Conservation (phyloP, 2,888 invertebrate species). For the Papilio elwesi region DNA sequence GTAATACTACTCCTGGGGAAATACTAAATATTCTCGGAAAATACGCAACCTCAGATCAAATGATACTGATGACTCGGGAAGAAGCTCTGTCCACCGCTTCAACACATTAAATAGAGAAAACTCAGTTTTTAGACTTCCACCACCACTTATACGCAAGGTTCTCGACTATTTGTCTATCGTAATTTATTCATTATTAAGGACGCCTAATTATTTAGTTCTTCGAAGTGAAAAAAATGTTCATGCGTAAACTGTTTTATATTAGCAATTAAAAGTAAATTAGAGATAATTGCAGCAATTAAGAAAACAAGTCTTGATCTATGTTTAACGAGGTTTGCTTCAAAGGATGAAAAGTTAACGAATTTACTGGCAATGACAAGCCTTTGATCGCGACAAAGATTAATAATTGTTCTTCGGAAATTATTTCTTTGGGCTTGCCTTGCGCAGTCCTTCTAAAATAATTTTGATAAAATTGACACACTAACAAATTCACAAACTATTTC, state of each 20-base stretch:
- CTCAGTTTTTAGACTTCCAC: too few species aligned
- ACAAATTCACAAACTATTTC: background rate
- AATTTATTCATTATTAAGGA: background rate
- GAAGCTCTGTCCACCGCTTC: too few species aligned
- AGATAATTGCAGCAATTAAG: conserved; percentile 28
- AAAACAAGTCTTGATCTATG: conserved; percentile 22
- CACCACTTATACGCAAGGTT: too few species aligned
- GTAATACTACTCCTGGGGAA: too few species aligned
- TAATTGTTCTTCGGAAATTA: conserved; percentile 7
- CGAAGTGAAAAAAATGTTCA: background rate
- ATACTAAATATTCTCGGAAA: too few species aligned
- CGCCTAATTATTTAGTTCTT: background rate
- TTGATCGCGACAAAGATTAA: conserved; percentile 22
- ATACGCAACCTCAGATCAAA: too few species aligned
- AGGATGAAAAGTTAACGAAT: conserved; percentile 20
- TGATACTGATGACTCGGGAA: too few species aligned
- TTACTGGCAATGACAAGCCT: conserved; percentile 23
- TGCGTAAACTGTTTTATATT: conserved; percentile 5
- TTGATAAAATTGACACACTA: background rate
- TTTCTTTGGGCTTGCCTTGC: background rate
- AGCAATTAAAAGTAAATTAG: conserved; percentile 22
- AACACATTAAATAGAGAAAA: too few species aligned
- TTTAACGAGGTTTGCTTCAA: conserved; percentile 30
- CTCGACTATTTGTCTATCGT: background rate
- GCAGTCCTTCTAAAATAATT: background rate